Evolutionary conservation across 2,797 vertebrate genomes (phyloP), one percentile per base, ranked within the genome.

Genomic region (Gallinago solitaria): DNA sequence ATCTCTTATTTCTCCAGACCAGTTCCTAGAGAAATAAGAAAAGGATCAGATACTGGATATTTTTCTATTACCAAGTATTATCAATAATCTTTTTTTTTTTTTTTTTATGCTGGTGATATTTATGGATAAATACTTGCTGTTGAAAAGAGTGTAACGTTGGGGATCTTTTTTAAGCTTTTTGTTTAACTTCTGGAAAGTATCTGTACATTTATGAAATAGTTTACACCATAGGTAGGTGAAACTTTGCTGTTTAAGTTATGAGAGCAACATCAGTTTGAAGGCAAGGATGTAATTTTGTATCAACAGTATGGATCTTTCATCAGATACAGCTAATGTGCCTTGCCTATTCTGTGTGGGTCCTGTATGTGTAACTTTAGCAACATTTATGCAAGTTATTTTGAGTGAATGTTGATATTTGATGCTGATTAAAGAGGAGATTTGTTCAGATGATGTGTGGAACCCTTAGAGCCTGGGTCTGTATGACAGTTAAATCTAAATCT

Each of bases 401-500:
- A 87, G 51, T 71, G 33, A 73, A 30, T 61, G 73, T 73, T 12
- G 61, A 43, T 88, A 65, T 81, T 83, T 90, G 91, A 41, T 81
- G 59, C 65, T 83, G 90, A 79, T 95, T 83, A 25, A 77, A 83
- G 53, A 27, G 65, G 47, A 93, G 79, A 71, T 95, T 88, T 90
- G 70, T 69, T 75, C 80, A 79, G 94, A 91, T 86, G 70, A 93
- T 83, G 45, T 78, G 48, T 90, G 69, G 73, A 94, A 81, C 83
- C 59, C 47, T 54, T 57, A 61, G 37, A 91, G 61, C 69, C 65
- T 73, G 37, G 69, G 79, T 57, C 88, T 83, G 48, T 78, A n/a
- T 92, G 71, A 43, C 71, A 77, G 33, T 85, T 92, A 87, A 91
- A 92, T 87, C 75, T 93, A 89, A 95, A 94, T 92, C 93, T 91